These are phyloP conservation scores for Apamea monoglypha DNA, from an alignment of 2,888 invertebrate genomes.

Conservation along the genomic window DNA sequence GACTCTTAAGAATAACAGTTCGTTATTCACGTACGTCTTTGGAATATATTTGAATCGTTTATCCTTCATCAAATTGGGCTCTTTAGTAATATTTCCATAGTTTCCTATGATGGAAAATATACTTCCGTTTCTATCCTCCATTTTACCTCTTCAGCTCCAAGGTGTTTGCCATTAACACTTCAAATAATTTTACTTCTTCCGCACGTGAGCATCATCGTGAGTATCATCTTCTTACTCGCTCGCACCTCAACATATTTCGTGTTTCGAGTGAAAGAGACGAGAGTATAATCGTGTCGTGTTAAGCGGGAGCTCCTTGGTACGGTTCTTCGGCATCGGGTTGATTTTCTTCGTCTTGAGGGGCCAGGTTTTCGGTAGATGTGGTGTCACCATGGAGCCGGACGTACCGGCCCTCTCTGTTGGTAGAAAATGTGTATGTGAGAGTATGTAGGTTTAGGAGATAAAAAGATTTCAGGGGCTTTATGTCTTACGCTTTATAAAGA, in stretches of 20 bases:
- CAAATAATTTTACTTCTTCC: background rate
- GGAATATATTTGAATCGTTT: slow-evolving; percentile 21
- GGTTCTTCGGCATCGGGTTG: slow-evolving; percentile 63
- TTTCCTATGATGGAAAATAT: background rate
- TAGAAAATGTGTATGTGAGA: slow-evolving; percentile 44
- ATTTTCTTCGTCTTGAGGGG: slow-evolving; percentile 55
- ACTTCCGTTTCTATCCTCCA: background rate
- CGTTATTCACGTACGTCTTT: background rate
- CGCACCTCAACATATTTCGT: background rate
- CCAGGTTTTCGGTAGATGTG: slow-evolving; percentile 66
- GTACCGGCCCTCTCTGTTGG: slow-evolving; percentile 80
- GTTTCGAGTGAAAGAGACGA: slow-evolving; percentile 4
- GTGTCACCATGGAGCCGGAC: slow-evolving; percentile 79
- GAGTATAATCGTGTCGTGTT: slow-evolving; percentile 31
- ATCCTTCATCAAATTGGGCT: slow-evolving; percentile 20
- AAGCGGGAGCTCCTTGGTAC: slow-evolving; percentile 77
- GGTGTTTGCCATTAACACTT: background rate
- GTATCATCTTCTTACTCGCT: slow-evolving; percentile 26
- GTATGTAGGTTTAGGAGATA: background rate
- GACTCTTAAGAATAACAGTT: slow-evolving; percentile 27
- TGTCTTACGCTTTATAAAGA: background rate
- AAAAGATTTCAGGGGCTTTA: background rate
- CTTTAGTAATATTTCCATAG: slow-evolving; percentile 7
- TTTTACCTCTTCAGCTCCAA: background rate
- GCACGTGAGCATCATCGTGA: background rate